These are phyloP conservation scores for Sitta europaea DNA, from an alignment of 2,113 vertebrate species.

Conservation along the genomic window DNA sequence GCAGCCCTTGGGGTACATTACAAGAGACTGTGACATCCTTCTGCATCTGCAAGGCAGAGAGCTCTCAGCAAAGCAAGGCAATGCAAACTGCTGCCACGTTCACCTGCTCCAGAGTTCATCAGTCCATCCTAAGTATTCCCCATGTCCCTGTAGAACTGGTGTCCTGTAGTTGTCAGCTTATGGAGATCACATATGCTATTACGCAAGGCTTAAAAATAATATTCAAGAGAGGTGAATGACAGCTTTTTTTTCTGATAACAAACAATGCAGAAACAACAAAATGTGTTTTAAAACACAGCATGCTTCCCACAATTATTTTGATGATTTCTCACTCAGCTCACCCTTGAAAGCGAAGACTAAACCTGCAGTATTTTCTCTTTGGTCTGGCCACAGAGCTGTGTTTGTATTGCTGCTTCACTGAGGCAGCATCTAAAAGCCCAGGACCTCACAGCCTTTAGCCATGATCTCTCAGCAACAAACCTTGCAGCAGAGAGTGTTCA, in stretches of 20 bases:
- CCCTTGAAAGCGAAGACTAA: neutral
- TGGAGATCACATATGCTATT: neutral
- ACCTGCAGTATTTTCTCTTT: neutral
- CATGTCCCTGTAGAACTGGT: neutral
- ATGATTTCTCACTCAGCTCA: neutral
- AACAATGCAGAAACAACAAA: neutral
- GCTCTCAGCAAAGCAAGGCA: neutral
- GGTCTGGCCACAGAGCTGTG: neutral
- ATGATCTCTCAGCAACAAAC: neutral
- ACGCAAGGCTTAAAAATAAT: neutral
- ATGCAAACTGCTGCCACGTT: neutral
- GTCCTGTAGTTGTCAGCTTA: neutral
- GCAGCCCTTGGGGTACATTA: neutral
- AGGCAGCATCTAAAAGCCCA: neutral
- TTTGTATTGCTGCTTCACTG: neutral
- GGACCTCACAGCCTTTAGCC: neutral
- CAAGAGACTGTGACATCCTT: neutral
- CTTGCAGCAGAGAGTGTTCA: neutral
- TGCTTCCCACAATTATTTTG: neutral
- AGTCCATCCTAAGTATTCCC: neutral
- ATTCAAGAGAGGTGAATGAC: neutral
- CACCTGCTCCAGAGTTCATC: neutral
- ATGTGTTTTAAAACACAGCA: neutral
- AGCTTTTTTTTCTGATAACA: neutral
- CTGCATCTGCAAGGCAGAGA: neutral